Conservation (phyloP, 35 echinoderm and acorn worm genomes). For the Lytechinus variegatus region DNA sequence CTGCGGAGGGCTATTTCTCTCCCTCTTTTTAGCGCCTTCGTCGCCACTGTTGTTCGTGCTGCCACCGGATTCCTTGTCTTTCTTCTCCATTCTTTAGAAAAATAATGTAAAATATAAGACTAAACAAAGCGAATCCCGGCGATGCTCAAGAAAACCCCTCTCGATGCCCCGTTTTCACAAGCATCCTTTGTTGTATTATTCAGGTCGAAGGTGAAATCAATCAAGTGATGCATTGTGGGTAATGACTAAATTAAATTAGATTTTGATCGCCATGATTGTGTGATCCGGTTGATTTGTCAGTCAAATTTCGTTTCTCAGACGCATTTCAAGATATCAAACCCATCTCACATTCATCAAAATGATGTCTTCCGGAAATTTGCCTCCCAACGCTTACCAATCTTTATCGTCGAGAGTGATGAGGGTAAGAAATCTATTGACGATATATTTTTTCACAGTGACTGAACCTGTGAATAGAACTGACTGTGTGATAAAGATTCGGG, state of each 20-base stretch:
- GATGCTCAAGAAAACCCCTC: background rate
- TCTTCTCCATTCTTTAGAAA: slow-evolving; percentile 73
- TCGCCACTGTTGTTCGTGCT: slow-evolving; percentile 63
- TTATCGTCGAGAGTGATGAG: slow-evolving; percentile 39
- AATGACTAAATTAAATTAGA: slow-evolving; percentile 57
- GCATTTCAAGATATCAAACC: background rate
- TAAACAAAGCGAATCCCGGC: background rate
- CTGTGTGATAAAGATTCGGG: slow-evolving; percentile 36
- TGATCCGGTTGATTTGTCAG: slow-evolving; percentile 52
- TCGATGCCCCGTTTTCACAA: background rate
- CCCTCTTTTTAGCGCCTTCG: slow-evolving; percentile 66
- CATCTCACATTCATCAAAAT: background rate
- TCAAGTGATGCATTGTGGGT: slow-evolving; percentile 52
- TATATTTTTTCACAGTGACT: slow-evolving; percentile 31
- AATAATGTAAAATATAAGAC: background rate
- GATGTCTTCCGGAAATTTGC: slow-evolving; percentile 40
- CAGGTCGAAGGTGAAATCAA: slow-evolving; percentile 58
- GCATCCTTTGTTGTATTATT: slow-evolving; percentile 34
- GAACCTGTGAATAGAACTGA: slow-evolving; percentile 42
- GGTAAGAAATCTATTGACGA: slow-evolving; percentile 44
- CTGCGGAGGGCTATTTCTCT: slow-evolving; percentile 52
- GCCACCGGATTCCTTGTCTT: slow-evolving; percentile 72
- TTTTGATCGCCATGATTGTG: slow-evolving; percentile 57
- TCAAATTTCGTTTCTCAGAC: slow-evolving; percentile 23
- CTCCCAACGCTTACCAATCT: slow-evolving; percentile 42